A percentile compares a stretch with the other conserved stretches of the same genome.
These are phyloP conservation scores for Pterocles orientalis DNA, from an alignment of 2,113 vertebrate genomes.

Conservation along the genomic window DNA sequence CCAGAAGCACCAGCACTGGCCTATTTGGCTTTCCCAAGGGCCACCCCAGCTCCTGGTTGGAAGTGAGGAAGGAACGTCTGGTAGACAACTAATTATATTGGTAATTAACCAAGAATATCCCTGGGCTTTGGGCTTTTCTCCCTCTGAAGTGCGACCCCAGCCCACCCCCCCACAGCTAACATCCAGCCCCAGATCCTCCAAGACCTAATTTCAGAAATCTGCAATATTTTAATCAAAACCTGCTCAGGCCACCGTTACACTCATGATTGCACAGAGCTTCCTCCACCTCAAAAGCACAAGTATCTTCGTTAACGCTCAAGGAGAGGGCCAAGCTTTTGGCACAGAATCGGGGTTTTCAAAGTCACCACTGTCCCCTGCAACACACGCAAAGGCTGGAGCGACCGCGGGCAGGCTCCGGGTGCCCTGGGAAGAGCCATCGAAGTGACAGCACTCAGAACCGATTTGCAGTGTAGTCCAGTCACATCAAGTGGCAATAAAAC, in stretches of 20 bases:
- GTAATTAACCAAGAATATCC: background rate
- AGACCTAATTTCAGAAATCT: background rate
- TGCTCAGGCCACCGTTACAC: background rate
- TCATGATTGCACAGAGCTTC: background rate
- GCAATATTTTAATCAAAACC: background rate
- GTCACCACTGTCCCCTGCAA: background rate
- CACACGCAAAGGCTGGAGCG: background rate
- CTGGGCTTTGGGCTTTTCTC: background rate
- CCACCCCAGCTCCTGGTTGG: background rate
- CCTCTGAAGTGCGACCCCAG: background rate
- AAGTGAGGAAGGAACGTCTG: background rate
- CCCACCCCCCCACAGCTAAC: background rate
- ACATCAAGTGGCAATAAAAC: conserved; percentile 34
- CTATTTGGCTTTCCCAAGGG: background rate
- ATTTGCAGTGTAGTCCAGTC: background rate
- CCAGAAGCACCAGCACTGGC: background rate
- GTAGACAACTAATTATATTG: background rate
- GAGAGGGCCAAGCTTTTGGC: background rate
- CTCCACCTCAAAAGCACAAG: background rate
- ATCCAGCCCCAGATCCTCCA: background rate
- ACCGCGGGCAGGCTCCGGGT: background rate
- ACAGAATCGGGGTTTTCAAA: background rate
- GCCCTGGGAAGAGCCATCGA: background rate
- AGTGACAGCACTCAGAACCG: background rate
- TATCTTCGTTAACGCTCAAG: background rate